A percentile compares a stretch with the other conserved stretches of the same genome.
These are phyloP conservation scores for Labeo catla DNA, from an alignment of 2,113 vertebrate species.

Conservation along the genomic window DNA sequence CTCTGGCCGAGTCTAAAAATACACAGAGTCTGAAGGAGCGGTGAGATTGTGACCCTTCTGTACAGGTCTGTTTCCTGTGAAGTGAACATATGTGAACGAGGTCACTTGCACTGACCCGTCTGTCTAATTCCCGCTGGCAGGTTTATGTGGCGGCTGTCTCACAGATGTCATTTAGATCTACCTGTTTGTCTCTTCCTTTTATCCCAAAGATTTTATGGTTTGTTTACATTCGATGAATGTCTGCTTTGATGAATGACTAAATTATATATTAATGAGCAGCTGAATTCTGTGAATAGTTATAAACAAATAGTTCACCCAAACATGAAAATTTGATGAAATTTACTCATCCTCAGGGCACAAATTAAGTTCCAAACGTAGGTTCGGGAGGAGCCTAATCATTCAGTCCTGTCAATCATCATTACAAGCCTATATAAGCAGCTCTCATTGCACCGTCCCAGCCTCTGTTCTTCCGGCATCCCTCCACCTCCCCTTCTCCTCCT, in stretches of 20 bases:
- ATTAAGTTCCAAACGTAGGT: too few species aligned
- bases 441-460: too few species aligned
- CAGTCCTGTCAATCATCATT: too few species aligned
- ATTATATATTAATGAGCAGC: not conserved
- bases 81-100: not conserved
- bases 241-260: not conserved
- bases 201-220: not conserved
- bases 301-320: not conserved
- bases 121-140: not conserved
- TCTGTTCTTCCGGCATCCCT: too few species aligned
- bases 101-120: not conserved
- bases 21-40: not conserved
- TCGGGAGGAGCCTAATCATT: too few species aligned
- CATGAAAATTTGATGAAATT: too few species aligned
- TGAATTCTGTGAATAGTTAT: not conserved
- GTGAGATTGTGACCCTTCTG: not conserved
- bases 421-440: too few species aligned
- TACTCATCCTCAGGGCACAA: too few species aligned
- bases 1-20: not conserved
- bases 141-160: not conserved
- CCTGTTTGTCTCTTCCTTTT: not conserved
- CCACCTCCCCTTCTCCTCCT: too few species aligned
- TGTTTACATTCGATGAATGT: not conserved
- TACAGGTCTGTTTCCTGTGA: not conserved
- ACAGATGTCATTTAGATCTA: not conserved